Evolutionary conservation across 2,888 invertebrate species (phyloP).

Genomic region (Nomada goodeniana): DNA sequence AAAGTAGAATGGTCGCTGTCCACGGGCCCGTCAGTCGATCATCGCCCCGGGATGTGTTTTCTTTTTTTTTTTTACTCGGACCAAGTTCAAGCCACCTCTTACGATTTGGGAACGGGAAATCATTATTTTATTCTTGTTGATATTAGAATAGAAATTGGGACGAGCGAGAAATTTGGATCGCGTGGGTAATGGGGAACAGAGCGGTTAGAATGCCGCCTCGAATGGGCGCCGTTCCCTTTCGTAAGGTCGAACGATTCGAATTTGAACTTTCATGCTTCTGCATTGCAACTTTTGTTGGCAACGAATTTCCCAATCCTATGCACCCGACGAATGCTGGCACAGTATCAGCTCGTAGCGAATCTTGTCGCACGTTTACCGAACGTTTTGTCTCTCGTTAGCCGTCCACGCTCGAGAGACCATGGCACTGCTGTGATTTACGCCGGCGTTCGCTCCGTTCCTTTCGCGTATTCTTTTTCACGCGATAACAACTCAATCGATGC

Average conservation of each 20-base stretch:
- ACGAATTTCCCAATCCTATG: too few relatives aligned
- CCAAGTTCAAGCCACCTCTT: constrained; percentile 13
- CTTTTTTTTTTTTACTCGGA: constrained; percentile 7
- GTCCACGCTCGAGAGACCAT: constrained; percentile 10
- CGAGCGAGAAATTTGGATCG: neutral
- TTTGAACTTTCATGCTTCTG: too few relatives aligned
- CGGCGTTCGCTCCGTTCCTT: neutral
- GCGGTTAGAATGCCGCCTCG: neutral
- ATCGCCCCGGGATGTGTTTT: constrained; percentile 30
- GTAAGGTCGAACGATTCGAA: too few relatives aligned
- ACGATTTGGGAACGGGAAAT: constrained; percentile 39
- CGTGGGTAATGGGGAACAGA: neutral
- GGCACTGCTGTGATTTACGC: constrained; percentile 35
- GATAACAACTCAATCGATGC: constrained; percentile 60
- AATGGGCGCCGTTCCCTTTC: neutral
- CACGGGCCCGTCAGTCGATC: constrained; percentile 41
- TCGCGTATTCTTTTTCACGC: constrained; percentile 11
- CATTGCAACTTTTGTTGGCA: too few relatives aligned
- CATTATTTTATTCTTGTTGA: constrained; percentile 48
- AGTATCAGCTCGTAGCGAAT: constrained; percentile 30
- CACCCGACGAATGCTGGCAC: too few relatives aligned
- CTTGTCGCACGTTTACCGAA: constrained; percentile 34
- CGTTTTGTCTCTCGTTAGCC: constrained; percentile 20
- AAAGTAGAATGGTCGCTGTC: constrained; percentile 68
- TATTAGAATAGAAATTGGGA: constrained; percentile 22